These are phyloP conservation scores for Paramormyrops hopkinsi DNA, from an alignment of 2,797 vertebrate genomes.

Conservation along the genomic window DNA sequence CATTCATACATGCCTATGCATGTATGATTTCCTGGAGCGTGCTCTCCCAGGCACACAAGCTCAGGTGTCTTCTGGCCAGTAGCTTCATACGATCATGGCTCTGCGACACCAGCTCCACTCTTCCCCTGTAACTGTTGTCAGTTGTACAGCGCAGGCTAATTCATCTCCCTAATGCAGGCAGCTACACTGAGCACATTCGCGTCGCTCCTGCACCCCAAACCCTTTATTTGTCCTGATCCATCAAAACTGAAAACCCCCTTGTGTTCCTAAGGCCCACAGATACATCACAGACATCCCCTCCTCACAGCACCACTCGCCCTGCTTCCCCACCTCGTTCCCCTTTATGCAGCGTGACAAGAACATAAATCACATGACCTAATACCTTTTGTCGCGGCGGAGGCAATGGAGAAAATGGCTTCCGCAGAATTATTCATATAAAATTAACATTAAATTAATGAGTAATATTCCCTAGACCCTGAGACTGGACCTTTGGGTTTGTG, in stretches of 20 bases:
- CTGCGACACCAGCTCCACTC: background rate
- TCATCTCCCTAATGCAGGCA: constrained; percentile 23
- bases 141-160: constrained; percentile 11
- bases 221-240: constrained; percentile 11
- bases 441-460: constrained; percentile 12
- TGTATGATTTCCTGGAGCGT: background rate
- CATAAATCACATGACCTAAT: constrained; percentile 11
- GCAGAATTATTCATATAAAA: constrained; percentile 6
- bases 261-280: background rate
- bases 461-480: background rate
- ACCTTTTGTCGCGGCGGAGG: background rate
- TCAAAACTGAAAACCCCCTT: constrained; percentile 4
- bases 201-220: background rate
- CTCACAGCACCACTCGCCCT: background rate
- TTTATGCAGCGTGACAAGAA: background rate
- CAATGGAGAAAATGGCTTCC: background rate
- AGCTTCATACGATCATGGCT: background rate
- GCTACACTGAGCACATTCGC: constrained; percentile 3
- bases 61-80: background rate
- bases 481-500: background rate
- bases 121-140: constrained; percentile 23
- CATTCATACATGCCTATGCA: background rate
- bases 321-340: background rate
- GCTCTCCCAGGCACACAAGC: background rate
- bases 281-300: background rate